Base-by-base conservation (phyloP, 2,113 vertebrate genomes). In the Vulpes lagopus region DNA sequence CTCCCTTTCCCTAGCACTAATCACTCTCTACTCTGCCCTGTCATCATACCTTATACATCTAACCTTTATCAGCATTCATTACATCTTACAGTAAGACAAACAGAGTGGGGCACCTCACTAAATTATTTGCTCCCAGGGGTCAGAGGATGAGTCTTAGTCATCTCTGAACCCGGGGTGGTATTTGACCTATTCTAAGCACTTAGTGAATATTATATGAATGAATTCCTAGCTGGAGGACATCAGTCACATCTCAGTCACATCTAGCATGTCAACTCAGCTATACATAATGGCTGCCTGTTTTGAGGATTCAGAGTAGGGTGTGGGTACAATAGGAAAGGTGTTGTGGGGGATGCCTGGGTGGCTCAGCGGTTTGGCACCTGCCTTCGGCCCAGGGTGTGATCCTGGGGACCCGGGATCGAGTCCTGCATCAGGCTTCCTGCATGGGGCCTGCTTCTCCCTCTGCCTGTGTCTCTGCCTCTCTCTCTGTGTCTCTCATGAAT, bases 121-220 rank as follows among this genome's bases (percentile, higher is more conserved):
- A 76, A 53, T 76, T 93, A 23, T n/a, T 93, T 96, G 38, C 79
- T 94, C 15, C 30, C 32, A 12, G 59, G 73, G 43, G 53, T 84
- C 57, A 87, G 30, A 16, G 32, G 64, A 35, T 74, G 30, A 55
- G 32, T 84, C 64, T 79, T 60, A 60, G 62, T 59, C 53, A 27
- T 92, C 60, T 93, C 32, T 87, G 62, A 94, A 82, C 55, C 35
- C 51, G 65, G 49, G n/a, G 20, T 20, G 49, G 10, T 79, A 4
- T 86, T 95, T 79, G 43, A 91, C 53, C 69, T 79, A 19, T 27
- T 94, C 74, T 67, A n/a, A 90, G 35, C 43, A 62, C 49, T 96
- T 94, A 32, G 35, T 91, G 51, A 87, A 49, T 82, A 55, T 94
- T 92, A 53, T 32, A 9, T 86, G 89, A 91, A 80, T 87, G 57